A percentile compares a stretch with the other conserved stretches of the same genome.
These are phyloP conservation scores for Tauraco erythrolophus DNA, from an alignment of 2,113 vertebrate genomes.

Conservation along the genomic window DNA sequence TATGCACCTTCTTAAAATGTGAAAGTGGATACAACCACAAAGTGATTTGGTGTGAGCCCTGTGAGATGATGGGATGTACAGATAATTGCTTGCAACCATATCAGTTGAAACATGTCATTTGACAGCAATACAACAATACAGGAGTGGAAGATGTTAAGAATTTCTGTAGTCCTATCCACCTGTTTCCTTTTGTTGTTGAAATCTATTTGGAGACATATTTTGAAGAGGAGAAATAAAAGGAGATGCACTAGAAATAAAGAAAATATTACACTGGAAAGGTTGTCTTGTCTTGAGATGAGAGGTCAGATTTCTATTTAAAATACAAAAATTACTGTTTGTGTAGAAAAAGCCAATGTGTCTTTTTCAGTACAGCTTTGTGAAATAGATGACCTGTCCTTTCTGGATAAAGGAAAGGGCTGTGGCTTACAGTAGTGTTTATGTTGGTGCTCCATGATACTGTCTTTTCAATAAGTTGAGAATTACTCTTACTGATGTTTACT, in stretches of 20 bases:
- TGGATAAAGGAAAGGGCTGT: not conserved
- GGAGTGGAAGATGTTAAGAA: not conserved
- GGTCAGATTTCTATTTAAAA: not conserved
- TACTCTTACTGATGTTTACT: not conserved
- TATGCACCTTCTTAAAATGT: not conserved
- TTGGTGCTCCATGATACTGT: not conserved
- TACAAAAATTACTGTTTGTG: not conserved
- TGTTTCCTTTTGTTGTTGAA: not conserved
- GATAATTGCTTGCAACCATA: not conserved
- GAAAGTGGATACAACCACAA: not conserved
- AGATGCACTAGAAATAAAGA: not conserved
- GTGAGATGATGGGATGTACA: not conserved
- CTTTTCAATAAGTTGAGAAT: not conserved
- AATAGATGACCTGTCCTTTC: not conserved
- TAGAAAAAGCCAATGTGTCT: not conserved
- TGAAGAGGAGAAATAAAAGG: not conserved
- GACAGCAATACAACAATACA: not conserved
- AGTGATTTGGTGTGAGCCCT: not conserved
- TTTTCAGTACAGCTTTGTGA: not conserved
- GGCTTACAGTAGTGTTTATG: not conserved
- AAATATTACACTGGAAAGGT: not conserved
- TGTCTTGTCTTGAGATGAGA: not conserved
- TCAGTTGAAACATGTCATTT: not conserved
- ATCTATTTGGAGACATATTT: not conserved
- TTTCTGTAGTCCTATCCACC: not conserved